Evolutionary conservation across 2,888 invertebrate genomes (phyloP).

Genomic region (Tachina lurida): DNA sequence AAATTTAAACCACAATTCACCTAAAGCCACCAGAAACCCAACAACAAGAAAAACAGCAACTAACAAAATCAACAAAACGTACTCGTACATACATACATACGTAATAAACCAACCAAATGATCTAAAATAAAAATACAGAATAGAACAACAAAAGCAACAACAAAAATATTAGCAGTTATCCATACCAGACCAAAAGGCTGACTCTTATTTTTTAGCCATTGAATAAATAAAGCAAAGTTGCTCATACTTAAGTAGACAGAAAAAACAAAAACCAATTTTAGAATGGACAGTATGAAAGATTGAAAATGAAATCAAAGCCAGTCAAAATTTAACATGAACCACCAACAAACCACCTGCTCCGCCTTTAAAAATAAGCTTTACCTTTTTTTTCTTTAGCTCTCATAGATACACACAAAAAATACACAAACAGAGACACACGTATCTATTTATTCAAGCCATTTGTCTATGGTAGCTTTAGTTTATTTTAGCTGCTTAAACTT

Average conservation of each 20-base stretch:
- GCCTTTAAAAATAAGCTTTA: conserved; percentile 61
- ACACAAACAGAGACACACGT: background rate
- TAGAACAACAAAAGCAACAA: conserved; percentile 28
- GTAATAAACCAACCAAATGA: conserved; percentile 51
- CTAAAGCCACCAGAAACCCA: conserved; percentile 59
- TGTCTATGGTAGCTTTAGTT: conserved; percentile 18
- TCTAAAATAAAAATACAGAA: conserved; percentile 30
- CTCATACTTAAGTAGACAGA: background rate
- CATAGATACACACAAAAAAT: conserved; percentile 5
- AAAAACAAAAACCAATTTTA: background rate
- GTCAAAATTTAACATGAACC: conserved; percentile 67
- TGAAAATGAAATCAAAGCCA: conserved; percentile 70
- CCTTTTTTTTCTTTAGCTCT: background rate
- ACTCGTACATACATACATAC: background rate
- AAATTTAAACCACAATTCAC: conserved; percentile 73
- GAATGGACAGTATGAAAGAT: conserved; percentile 66
- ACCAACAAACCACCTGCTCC: conserved; percentile 70
- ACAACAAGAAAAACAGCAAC: conserved; percentile 30
- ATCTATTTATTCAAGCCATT: background rate
- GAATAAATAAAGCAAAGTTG: conserved; percentile 38
- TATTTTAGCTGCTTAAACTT: conserved; percentile 54
- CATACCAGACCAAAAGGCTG: conserved; percentile 11
- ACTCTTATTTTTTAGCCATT: conserved; percentile 44
- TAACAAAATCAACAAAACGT: conserved; percentile 57
- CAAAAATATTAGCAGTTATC: conserved; percentile 4